Conservation (phyloP, 2,797 vertebrate genomes). For the Oreortyx pictus region DNA sequence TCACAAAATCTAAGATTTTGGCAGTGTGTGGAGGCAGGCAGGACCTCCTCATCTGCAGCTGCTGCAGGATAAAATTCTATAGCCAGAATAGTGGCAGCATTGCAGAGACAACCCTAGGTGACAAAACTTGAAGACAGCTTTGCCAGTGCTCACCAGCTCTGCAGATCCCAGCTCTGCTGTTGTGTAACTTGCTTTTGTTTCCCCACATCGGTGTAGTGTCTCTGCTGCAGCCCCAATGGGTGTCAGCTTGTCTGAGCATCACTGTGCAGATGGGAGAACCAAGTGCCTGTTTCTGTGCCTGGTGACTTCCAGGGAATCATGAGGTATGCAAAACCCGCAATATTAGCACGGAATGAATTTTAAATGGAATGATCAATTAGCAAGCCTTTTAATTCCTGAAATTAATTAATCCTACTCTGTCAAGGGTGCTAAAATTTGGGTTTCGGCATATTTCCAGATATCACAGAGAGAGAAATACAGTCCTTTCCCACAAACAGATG, state of each 20-base stretch:
- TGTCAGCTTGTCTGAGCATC: not conserved
- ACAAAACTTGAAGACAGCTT: not conserved
- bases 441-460: not conserved
- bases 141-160: not conserved
- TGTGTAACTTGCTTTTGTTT: not conserved
- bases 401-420: constrained; percentile 14
- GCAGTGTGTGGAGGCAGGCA: not conserved
- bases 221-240: not conserved
- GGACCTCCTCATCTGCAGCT: not conserved
- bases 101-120: not conserved
- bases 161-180: fast-evolving
- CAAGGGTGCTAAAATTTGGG: not conserved
- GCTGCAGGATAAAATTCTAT: not conserved
- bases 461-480: not conserved
- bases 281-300: not conserved
- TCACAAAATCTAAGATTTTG: not conserved
- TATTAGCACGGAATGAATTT: not conserved
- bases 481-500: not conserved
- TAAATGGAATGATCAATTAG: not conserved
- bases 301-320: not conserved
- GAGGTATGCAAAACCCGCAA: not conserved
- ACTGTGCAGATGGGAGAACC: fast-evolving
- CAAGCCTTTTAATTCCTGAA: not conserved
- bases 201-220: not conserved
- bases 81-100: not conserved